These are phyloP conservation scores for Bufotes viridis DNA, from an alignment of 2,797 vertebrate genomes.

Conservation along the genomic window DNA sequence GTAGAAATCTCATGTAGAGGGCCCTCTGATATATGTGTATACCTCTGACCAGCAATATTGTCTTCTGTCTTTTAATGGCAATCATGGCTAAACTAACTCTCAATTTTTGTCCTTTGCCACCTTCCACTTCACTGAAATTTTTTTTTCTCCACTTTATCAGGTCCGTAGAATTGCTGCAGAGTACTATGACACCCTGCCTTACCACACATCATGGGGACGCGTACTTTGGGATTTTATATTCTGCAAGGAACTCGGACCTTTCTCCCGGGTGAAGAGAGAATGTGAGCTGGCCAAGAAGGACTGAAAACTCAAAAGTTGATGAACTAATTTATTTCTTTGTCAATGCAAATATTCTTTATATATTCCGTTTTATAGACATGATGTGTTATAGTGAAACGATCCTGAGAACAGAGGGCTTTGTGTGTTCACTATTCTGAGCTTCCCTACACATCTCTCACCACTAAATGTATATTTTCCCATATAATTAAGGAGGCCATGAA, in stretches of 20 bases:
- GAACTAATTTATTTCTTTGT: slow-evolving; percentile 43
- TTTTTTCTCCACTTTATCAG: slow-evolving; percentile 70
- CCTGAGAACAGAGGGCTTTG: neutral
- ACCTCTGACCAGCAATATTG: too few relatives aligned
- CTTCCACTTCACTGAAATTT: neutral
- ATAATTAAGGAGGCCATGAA: slow-evolving; percentile 29
- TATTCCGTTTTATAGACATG: neutral
- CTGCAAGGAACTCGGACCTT: slow-evolving; percentile 90
- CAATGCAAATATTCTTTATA: slow-evolving; percentile 6
- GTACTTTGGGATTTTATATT: slow-evolving; percentile 98
- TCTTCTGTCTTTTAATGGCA: neutral
- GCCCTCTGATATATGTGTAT: too few relatives aligned
- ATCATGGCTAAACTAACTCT: too few relatives aligned
- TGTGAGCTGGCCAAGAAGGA: slow-evolving; percentile 79
- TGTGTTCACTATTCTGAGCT: neutral
- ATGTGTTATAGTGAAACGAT: neutral
- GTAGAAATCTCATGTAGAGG: too few relatives aligned
- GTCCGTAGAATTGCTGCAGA: slow-evolving; percentile 95
- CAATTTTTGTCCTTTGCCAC: neutral
- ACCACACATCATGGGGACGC: slow-evolving; percentile 91
- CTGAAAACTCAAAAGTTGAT: neutral
- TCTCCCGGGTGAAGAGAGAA: slow-evolving; percentile 87
- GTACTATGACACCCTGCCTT: slow-evolving; percentile 91
- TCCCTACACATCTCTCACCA: neutral
- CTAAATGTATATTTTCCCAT: neutral